phyloP scores from a whole-genome alignment of 2,113 vertebrate genomes.

The Alligator sinensis region DNA sequence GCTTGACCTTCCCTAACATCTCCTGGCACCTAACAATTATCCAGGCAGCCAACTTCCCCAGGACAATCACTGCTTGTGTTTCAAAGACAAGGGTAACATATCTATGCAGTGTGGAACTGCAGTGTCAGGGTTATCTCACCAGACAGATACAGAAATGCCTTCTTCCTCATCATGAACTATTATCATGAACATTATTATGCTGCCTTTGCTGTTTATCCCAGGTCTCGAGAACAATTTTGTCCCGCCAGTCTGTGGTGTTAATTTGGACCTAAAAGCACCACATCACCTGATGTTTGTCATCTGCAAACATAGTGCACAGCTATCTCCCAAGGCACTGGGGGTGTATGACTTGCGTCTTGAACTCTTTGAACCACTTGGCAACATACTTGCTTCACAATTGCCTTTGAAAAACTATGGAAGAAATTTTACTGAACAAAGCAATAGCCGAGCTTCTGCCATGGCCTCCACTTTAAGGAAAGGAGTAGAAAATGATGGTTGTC shows the following conservation, averaged over 20 bases:
- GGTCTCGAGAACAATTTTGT: not conserved
- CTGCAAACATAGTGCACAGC: not conserved
- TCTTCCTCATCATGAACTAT: rapidly evolving
- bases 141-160: rapidly evolving
- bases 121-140: not conserved
- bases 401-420: not conserved
- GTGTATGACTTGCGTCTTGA: not conserved
- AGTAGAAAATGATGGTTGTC: conserved; percentile 1
- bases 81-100: not conserved
- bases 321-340: not conserved
- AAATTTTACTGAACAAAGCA: not conserved
- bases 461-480: not conserved
- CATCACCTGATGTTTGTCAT: not conserved
- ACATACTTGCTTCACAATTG: not conserved
- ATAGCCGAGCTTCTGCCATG: not conserved
- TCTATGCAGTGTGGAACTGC: rapidly evolving
- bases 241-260: not conserved
- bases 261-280: rapidly evolving
- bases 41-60: not conserved
- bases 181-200: not conserved
- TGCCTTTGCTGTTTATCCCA: not conserved
- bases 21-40: not conserved
- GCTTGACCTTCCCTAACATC: not conserved
- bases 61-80: not conserved
- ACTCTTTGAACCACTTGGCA: not conserved